phyloP scores from a whole-genome alignment of 2,888 invertebrate species.

The Caenorhabditis macrosperma region DNA sequence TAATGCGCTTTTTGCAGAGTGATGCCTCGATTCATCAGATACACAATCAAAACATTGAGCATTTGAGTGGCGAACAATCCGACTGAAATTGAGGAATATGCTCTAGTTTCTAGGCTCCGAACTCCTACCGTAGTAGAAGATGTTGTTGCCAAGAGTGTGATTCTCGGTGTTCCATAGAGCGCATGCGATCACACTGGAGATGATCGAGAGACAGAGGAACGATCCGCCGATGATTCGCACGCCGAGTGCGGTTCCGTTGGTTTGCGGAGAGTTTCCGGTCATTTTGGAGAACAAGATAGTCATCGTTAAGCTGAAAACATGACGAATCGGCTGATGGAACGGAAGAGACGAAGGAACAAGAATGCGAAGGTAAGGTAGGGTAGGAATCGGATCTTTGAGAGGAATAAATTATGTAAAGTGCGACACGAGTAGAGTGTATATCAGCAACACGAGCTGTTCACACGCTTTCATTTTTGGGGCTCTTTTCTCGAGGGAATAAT shows the following conservation, averaged over 20 bases:
- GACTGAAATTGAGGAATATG: conserved; percentile 38
- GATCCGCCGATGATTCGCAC: conserved; percentile 60
- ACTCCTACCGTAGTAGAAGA: conserved; percentile 54
- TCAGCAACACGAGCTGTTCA: conserved; percentile 8
- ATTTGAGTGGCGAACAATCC: conserved; percentile 55
- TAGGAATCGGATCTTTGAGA: not conserved
- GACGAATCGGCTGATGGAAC: not conserved
- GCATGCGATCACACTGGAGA: conserved; percentile 59
- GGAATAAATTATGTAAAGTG: conserved; percentile 7
- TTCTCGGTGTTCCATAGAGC: conserved; percentile 55
- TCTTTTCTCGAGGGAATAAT: conserved; percentile 23
- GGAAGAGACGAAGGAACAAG: not conserved
- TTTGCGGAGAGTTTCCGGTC: conserved; percentile 58
- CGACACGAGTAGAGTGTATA: not conserved
- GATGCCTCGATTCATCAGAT: conserved; percentile 59
- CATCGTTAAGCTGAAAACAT: conserved; percentile 14
- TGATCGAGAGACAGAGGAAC: conserved; percentile 58
- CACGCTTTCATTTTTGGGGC: not conserved
- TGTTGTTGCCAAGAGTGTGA: conserved; percentile 49
- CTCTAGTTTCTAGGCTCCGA: not conserved
- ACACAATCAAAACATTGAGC: conserved; percentile 58
- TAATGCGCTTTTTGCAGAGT: conserved; percentile 60
- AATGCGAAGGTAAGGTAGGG: not conserved
- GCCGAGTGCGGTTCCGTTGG: conserved; percentile 56
- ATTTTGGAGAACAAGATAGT: conserved; percentile 56